Conservation (phyloP, 2,797 vertebrate species). For the Notolepis coatsorum region DNA sequence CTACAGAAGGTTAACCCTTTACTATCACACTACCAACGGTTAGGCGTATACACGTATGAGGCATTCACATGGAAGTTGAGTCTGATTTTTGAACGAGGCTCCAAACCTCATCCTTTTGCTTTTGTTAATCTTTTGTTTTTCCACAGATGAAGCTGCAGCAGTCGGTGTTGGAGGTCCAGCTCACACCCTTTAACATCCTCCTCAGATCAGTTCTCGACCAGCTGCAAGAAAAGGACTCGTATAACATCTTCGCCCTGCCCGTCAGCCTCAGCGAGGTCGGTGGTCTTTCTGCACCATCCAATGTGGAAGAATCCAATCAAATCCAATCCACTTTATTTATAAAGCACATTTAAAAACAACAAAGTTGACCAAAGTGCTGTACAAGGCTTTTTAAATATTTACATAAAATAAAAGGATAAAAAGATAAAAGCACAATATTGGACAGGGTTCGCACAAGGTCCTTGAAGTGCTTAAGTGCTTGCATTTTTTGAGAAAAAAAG, state of each 20-base stretch:
- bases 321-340: not conserved
- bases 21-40: no score
- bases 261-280: conserved; percentile 93
- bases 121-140: not conserved
- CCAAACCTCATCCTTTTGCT: not conserved
- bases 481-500: no score
- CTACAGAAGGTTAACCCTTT: no score
- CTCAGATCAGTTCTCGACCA: conserved; percentile 91
- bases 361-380: no score
- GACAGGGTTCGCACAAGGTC: no score
- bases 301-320: not conserved
- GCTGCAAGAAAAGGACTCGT: conserved; percentile 94
- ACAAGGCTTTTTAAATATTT: not conserved
- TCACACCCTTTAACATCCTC: conserved; percentile 92
- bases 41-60: no score
- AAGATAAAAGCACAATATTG: no score
- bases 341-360: no score
- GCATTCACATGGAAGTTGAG: no score
- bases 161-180: conserved; percentile 90
- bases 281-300: not conserved
- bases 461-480: no score
- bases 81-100: not conserved
- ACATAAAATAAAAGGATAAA: no score
- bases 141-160: conserved; percentile 94
- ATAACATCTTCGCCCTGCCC: conserved; percentile 93